Evolutionary conservation across 2,797 vertebrate genomes (phyloP), one percentile per base, ranked within the genome.

Genomic region (Rhadinocentrus ornatus): DNA sequence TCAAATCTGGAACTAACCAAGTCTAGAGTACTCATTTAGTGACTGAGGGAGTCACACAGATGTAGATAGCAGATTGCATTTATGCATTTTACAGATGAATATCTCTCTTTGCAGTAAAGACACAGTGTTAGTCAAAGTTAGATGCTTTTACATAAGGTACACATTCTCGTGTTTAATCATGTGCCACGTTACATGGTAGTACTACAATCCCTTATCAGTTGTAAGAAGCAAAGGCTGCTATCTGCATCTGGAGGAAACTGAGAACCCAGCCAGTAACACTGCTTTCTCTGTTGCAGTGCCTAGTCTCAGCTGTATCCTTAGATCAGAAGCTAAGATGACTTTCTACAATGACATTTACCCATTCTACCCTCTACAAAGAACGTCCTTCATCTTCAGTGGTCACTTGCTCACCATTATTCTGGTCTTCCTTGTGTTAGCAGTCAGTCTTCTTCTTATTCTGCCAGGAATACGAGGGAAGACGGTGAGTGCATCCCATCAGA

Each of bases 381-480:
- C 92, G 62, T 83, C 90, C 12, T 94, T 93, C 0, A 91, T 90
- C 81, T 93, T 97, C 22, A 91, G 86, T 41, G 81, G 95, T 73
- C 77, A 84, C 37, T 86, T 94, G 83, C 93, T 98, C 77, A 93
- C 96, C 1, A 91, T 96, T 84, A 96, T 96, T 13, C 73, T 96
- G 63, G 95, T 99, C 46, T 99, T 99, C 90, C 83, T 96, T 62
- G 78, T 94, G 0, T 72, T 98, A 0, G 88, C 94, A 0, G 76
- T 75, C 84, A 93, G 93, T 80, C 96, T 99, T 69, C 92, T 99
- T 60, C 77, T 99, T 77, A 97, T 99, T 80, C 91, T 96, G 61
- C 97, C 97, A 0, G 98, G 98, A 70, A 99, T 99, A 86, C 96
- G 98, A 0, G 98, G 98, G 26, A 95, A 92, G 88, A 94, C 91